phyloP scores from a whole-genome alignment of 2,888 invertebrate species.

The Adelphocoris suturalis region DNA sequence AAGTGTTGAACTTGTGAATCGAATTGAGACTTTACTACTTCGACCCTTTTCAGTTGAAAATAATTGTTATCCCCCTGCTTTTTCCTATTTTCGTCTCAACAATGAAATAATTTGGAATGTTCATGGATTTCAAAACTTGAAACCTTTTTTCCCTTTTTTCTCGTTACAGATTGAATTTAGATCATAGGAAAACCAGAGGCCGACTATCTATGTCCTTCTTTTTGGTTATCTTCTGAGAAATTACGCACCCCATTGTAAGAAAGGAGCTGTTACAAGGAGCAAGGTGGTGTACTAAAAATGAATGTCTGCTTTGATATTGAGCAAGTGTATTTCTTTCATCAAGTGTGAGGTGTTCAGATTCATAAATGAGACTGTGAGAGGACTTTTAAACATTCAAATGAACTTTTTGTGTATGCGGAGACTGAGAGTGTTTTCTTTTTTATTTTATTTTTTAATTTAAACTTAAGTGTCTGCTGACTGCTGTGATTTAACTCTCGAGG shows the following conservation, averaged over 20 bases:
- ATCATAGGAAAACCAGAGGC: conserved; percentile 73
- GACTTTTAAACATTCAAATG: conserved; percentile 63
- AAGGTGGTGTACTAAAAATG: conserved; percentile 71
- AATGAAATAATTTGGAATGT: background rate
- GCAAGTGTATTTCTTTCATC: conserved; percentile 71
- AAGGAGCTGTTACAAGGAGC: conserved; percentile 74
- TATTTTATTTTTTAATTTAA: conserved; percentile 45
- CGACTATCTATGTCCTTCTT: conserved; percentile 76
- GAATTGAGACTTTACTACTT: too few species aligned
- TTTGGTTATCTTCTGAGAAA: conserved; percentile 77
- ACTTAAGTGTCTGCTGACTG: conserved; percentile 62
- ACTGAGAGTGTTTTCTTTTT: conserved; percentile 71
- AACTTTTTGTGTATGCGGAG: conserved; percentile 67
- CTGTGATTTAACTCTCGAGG: conserved; percentile 71
- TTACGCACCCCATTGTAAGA: conserved; percentile 77
- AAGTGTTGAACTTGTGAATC: too few species aligned
- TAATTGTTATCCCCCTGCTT: too few species aligned
- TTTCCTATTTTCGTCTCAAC: background rate
- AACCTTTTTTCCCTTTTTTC: conserved; percentile 69
- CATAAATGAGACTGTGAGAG: conserved; percentile 68
- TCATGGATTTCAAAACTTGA: background rate
- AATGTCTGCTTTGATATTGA: conserved; percentile 66
- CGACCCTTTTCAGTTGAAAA: too few species aligned
- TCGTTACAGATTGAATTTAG: conserved; percentile 75
- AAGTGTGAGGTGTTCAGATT: conserved; percentile 64